Conservation (phyloP, 2,113 vertebrate species). For the Merops nubicus region DNA sequence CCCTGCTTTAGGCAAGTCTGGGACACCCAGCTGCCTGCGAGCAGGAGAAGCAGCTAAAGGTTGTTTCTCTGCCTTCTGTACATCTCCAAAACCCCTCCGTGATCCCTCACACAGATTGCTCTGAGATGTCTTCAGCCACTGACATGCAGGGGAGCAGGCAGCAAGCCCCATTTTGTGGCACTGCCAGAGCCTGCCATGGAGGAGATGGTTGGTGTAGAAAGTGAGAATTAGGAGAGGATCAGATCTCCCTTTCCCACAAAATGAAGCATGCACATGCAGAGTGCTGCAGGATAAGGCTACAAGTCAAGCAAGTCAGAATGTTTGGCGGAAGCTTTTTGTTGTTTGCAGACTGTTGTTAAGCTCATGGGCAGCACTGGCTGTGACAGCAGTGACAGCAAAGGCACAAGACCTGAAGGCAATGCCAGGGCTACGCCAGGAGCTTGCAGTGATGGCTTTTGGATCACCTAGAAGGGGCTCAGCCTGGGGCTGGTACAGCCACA, state of each 20-base stretch:
- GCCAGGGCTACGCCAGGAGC: not conserved
- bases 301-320: not conserved
- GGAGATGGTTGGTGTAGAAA: not conserved
- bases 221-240: not conserved
- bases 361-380: not conserved
- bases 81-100: not conserved
- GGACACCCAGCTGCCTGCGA: not conserved
- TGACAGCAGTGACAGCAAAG: not conserved
- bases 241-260: not conserved
- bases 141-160: not conserved
- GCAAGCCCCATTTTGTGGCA: not conserved
- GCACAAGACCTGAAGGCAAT: not conserved
- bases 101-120: not conserved
- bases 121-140: not conserved
- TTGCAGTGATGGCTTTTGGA: not conserved
- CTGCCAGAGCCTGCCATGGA: not conserved
- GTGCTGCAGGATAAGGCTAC: not conserved
- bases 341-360: not conserved
- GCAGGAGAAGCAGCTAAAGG: not conserved
- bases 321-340: not conserved
- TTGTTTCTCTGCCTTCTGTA: not conserved
- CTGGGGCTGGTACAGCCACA: not conserved
- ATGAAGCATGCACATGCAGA: not conserved
- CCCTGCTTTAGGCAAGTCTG: not conserved
- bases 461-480: not conserved